Percentiles rank a stretch among this genome's conserved stretches.
Evolutionary conservation across 1,140 invertebrate species (phyloP).

Genomic region (Leptopilina clavipes): DNA sequence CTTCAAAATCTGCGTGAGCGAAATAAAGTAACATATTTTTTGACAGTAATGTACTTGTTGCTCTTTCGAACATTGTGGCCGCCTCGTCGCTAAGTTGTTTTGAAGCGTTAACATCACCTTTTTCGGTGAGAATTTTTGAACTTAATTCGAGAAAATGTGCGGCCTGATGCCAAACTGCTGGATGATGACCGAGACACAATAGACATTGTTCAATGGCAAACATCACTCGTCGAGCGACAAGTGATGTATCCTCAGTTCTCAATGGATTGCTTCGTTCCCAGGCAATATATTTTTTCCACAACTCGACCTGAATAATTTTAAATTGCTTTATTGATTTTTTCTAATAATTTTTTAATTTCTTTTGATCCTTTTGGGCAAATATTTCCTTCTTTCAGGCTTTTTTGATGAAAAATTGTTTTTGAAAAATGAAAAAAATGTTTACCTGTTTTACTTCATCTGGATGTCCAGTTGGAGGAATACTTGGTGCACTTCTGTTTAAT

Average conservation of each 20-base stretch:
- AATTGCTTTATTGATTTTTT: too few species aligned
- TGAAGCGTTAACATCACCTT: conserved; percentile 94
- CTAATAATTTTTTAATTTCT: too few species aligned
- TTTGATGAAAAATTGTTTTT: too few species aligned
- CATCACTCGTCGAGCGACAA: conserved; percentile 95
- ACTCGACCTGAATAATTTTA: conserved; percentile 83
- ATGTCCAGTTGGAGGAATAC: conserved; percentile 92
- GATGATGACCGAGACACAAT: conserved; percentile 96
- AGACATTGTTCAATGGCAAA: conserved; percentile 99
- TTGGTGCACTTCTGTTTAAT: conserved; percentile 94
- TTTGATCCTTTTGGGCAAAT: too few species aligned
- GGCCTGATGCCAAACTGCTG: conserved; percentile 99
- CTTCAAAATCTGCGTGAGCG: conserved; percentile 99
- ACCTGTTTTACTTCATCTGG: conserved; percentile 96
- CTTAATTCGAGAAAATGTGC: conserved; percentile 96
- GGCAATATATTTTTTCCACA: conserved; percentile 99
- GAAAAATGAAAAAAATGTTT: conserved; percentile 36
- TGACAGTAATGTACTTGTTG: conserved; percentile 89
- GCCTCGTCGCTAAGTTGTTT: conserved; percentile 96
- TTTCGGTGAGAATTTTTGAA: conserved; percentile 93
- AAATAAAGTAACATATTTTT: conserved; percentile 97
- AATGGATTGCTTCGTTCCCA: conserved; percentile 99
- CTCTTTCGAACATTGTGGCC: conserved; percentile 94
- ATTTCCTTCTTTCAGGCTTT: too few species aligned
- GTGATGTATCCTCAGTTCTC: conserved; percentile 93